Evolutionary conservation across 2,797 vertebrate genomes (phyloP), one percentile per base, ranked within the genome.

Genomic region (Myotis planiceps): DNA sequence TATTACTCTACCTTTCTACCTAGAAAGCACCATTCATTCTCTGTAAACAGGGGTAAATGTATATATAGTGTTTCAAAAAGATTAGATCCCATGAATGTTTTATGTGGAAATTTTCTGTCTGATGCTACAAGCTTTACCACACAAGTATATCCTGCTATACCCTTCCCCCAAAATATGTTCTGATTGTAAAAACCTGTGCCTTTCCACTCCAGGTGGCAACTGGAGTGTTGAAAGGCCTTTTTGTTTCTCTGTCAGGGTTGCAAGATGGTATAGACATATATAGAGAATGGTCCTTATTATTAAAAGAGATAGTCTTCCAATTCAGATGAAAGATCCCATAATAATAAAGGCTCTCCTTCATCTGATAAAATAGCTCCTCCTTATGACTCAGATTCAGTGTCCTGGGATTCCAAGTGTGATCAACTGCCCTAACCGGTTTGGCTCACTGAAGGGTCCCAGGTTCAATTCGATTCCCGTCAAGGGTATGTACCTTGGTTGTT

Each of bases 381-480:
- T 95, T 58, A 90, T 89, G 60, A 93, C 47, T 88, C 60, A 78
- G 42, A 76, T 29, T 92, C 72, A 58, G 58, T 69, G 42, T 47
- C 29, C 45, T 81, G 34, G 25, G 9, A 74, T 60, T 5, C 23
- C 83, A 78, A 83, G 16, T 68, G 29, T 92, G 12, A 71, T 18
- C 51, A 25, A 65, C 19, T 80, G 29, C 45, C 45, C 45, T 45
- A 45, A 45, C 45, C 45, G 45, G 45, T 45, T 45, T 45, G 45
- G 45, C 12, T 45, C 45, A 45, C 45, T 45, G 45, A 14, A 45
- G 45, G 45, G 45, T 45, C 45, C 45, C 45, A 45, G 45, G 45
- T 45, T 45, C 45, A 13, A 45, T 14, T 45, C 45, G 45, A 45
- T 45, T 45, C 45, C 13, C 10, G 45, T 45, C 45, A 45, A 45